These are phyloP conservation scores for Sarcophilus harrisii DNA, from an alignment of 2,797 vertebrate genomes.

Conservation along the genomic window DNA sequence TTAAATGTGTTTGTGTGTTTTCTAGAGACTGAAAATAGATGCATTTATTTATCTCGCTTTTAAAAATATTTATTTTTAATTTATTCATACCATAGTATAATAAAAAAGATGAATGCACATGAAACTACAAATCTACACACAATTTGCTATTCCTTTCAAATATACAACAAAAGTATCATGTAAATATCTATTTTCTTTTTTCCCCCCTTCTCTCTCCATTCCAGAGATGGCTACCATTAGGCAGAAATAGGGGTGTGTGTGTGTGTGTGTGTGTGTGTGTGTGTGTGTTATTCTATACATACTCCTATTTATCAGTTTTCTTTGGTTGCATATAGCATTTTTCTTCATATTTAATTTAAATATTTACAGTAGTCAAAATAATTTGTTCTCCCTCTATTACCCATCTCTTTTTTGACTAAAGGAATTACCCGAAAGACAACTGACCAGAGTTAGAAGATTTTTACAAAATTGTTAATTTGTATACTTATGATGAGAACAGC, in stretches of 20 bases:
- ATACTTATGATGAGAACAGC: background rate
- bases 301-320: background rate
- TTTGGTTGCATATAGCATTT: background rate
- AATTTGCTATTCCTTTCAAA: background rate
- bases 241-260: background rate
- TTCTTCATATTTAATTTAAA: background rate
- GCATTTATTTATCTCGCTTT: background rate
- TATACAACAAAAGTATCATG: background rate
- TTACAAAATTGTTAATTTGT: background rate
- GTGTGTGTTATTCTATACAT: background rate
- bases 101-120: background rate
- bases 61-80: background rate
- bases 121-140: background rate
- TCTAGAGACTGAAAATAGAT: background rate
- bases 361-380: background rate
- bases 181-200: background rate
- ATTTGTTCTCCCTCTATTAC: background rate
- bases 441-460: background rate
- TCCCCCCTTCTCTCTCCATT: fast-evolving
- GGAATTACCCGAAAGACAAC: background rate
- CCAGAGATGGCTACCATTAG: background rate
- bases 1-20: background rate
- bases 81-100: background rate
- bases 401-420: background rate
- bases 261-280: background rate